Conservation (phyloP, 1,140 invertebrate genomes). For the Theocolax elegans region DNA sequence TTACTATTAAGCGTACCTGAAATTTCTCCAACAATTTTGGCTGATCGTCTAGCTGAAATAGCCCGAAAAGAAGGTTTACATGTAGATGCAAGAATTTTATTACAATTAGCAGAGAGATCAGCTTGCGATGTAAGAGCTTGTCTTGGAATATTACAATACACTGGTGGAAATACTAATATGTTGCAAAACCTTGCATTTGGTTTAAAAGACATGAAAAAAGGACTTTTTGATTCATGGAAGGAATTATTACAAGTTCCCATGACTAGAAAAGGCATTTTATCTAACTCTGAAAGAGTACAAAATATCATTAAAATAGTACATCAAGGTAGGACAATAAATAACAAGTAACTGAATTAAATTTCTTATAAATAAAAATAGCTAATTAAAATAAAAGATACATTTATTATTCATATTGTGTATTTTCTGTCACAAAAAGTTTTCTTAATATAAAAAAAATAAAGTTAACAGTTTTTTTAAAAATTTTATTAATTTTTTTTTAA, state of each 20-base stretch:
- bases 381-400: too few relatives aligned
- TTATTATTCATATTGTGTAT: too few relatives aligned
- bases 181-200: slow-evolving; percentile 72
- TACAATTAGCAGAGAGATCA: slow-evolving; percentile 82
- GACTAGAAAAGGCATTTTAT: slow-evolving; percentile 48
- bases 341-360: too few relatives aligned
- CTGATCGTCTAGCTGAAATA: slow-evolving; percentile 77
- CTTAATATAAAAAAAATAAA: too few relatives aligned
- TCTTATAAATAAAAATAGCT: too few relatives aligned
- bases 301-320: slow-evolving; percentile 76
- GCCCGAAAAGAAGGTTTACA: slow-evolving; percentile 75
- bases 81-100: slow-evolving; percentile 77
- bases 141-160: slow-evolving; percentile 87
- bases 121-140: slow-evolving; percentile 91
- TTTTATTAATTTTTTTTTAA: too few relatives aligned
- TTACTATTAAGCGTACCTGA: slow-evolving; percentile 59
- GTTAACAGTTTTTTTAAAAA: too few relatives aligned
- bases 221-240: slow-evolving; percentile 86
- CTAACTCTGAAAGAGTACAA: slow-evolving; percentile 65
- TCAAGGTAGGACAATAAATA: slow-evolving; percentile 67
- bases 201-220: slow-evolving; percentile 87
- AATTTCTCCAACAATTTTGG: slow-evolving; percentile 67
- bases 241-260: slow-evolving; percentile 80
- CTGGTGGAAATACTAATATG: slow-evolving; percentile 59
- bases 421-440: too few relatives aligned